phyloP scores from a whole-genome alignment of 1,140 invertebrate genomes.

The Solenopsis fugax region DNA sequence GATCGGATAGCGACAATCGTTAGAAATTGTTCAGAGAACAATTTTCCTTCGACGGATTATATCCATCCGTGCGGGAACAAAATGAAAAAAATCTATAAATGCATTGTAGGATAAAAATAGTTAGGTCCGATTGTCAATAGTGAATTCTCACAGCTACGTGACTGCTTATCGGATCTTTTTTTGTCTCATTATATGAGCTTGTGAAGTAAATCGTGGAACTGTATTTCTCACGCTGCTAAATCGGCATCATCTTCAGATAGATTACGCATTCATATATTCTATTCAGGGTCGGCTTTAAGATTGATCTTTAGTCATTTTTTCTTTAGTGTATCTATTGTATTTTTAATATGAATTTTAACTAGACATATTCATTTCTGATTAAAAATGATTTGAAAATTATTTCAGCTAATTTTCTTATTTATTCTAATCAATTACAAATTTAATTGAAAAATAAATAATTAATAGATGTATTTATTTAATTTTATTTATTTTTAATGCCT shows the following conservation, averaged over 20 bases:
- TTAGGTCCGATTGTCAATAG: constrained; percentile 2
- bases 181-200: not conserved
- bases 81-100: constrained; percentile 1
- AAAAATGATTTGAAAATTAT: not conserved
- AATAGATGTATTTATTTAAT: not conserved
- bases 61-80: not conserved
- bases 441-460: not conserved
- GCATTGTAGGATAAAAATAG: constrained; percentile 11
- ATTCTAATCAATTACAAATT: not conserved
- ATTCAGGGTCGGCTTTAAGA: not conserved
- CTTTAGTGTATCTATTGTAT: not conserved
- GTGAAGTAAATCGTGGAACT: constrained; percentile 26
- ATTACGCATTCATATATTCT: not conserved
- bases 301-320: not conserved
- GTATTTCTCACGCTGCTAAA: constrained; percentile 4
- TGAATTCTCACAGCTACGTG: constrained; percentile 9
- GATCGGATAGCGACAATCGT: constrained; percentile 19
- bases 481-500: not conserved
- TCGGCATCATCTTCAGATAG: constrained; percentile 3
- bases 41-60: constrained; percentile 13
- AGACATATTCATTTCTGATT: not conserved
- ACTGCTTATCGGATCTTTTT: constrained; percentile 6
- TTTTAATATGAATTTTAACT: not conserved
- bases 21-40: constrained; percentile 37
- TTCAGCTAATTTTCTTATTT: not conserved